Base-by-base conservation (phyloP, 2,888 invertebrate species). In the Gandaritis pyraliata region DNA sequence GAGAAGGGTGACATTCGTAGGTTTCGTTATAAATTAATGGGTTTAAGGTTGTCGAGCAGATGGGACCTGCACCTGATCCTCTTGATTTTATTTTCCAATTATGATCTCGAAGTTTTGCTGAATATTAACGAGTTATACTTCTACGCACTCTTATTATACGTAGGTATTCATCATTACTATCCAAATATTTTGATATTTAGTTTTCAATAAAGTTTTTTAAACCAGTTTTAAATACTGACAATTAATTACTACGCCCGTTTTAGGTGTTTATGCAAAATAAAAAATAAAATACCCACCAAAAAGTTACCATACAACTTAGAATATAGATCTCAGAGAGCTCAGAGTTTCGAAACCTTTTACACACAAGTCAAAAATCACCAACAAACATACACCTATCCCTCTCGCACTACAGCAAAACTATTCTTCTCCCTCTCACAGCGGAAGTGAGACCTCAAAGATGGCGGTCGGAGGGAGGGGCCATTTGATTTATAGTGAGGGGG, bases 361-460 rank as follows among this genome's bases (percentile, higher is more conserved):
- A 65, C 65, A 55, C 43, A 15, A 66, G 71, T 71, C 77, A 81
- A 77, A 75, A 77, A 72, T 80, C 78, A 79, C 73, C 68, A 71
- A 73, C 70, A 72, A 71, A 73, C 65, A 55, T 63, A 60, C 61
- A 64, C 12, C 69, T 15, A 59, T 75, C 81, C 66, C 73, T 23
- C 52, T 81, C 72, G 12, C 65, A 53, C 77, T n/a, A 49, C 56
- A n/a, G 29, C 43, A 65, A 74, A 78, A 83, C 77, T 78, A 76
- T 77, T 54, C 55, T 68, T 73, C 84, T 72, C 81, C 72, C 72
- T 76, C 80, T 69, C 79, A 64, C 80, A 72, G 81, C 88, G 90
- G 90, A 89, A 86, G 76, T 90, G 87, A 88, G 87, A 87, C 80
- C 81, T 90, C 90, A 91, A 91, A 91, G 88, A 91, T 91, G 91